Conservation (phyloP, 2,888 invertebrate species). For the Exocentrus adspersus region DNA sequence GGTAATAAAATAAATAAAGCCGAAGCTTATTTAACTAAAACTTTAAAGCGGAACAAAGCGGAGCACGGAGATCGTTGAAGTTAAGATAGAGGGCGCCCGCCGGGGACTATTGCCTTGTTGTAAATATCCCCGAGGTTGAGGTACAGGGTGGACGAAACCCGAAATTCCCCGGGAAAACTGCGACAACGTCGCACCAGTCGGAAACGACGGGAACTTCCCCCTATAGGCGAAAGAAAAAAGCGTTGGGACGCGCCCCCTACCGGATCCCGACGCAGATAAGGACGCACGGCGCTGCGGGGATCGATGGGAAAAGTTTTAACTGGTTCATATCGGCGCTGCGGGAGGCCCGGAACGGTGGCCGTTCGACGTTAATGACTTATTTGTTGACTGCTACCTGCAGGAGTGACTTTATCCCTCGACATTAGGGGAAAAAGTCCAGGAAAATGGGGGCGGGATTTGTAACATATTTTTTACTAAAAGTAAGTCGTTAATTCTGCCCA, state of each 20-base stretch:
- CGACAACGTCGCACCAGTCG: slow-evolving; percentile 35
- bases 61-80: slow-evolving; percentile 42
- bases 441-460: not conserved
- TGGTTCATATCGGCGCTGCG: not conserved
- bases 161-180: slow-evolving; percentile 40
- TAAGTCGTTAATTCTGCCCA: not conserved
- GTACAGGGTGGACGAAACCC: no score
- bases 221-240: slow-evolving; percentile 24
- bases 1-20: slow-evolving; percentile 45
- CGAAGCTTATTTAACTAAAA: slow-evolving; percentile 47
- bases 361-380: not conserved
- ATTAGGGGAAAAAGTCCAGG: no score
- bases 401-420: not conserved
- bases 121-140: no score
- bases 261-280: slow-evolving; percentile 47
- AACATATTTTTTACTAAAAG: not conserved
- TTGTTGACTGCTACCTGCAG: not conserved
- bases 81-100: slow-evolving; percentile 44
- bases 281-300: slow-evolving; percentile 46
- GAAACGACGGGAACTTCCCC: no score
- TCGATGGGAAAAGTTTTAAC: slow-evolving; percentile 2
- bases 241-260: slow-evolving; percentile 27
- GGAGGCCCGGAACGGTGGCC: not conserved
- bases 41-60: slow-evolving; percentile 42
- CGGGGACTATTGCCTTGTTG: slow-evolving; percentile 36